Base-by-base conservation (phyloP, 1,140 invertebrate genomes). In the Proales similis region DNA sequence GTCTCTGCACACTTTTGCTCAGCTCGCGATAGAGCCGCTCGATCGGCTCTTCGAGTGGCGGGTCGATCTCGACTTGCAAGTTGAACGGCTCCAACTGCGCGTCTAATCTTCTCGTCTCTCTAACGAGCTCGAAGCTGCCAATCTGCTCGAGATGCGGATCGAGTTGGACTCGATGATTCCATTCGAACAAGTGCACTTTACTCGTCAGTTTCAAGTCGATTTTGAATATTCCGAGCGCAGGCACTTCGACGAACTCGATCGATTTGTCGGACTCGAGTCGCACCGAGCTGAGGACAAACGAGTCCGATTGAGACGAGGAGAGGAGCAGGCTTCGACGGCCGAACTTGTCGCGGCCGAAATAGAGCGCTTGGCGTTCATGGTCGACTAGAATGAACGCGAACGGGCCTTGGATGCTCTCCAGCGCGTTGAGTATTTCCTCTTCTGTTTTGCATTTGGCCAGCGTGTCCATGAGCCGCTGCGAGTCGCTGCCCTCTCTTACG, bases 291-390 rank as follows among this genome's bases (percentile, higher is more conserved):
- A n/a, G n/a, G n/a, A n/a, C n/a, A n/a, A n/a, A n/a, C n/a, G n/a
- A n/a, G n/a, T n/a, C n/a, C n/a, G n/a, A n/a, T 30, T 39, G 20
- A 9, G 27, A 33, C n/a, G 32, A 24, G 26, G 45, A 43, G 14
- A 39, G 57, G 67, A 71, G 65, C 32, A 92, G 77, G 75, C 86
- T 87, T 65, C 86, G 82, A 66, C 89, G 79, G 22, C 90, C 90
- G 73, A 90, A 83, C 65, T 79, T 77, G 77, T 95, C 90, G 72
- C 90, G 79, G 5, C 83, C 84, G 78, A 92, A 90, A 78, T 85
- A 90, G 32, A 95, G 65, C 12, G 70, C 71, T 46, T 82, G 76
- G 2, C 68, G 32, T 65, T 63, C 70, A 80, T 83, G 64, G 70
- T 74, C 49, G 38, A 65, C 63, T 39, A 65, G 62, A 53, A n/a